phyloP scores from a whole-genome alignment of 2,888 invertebrate genomes.

The Stenoptilia bipunctidactyla region DNA sequence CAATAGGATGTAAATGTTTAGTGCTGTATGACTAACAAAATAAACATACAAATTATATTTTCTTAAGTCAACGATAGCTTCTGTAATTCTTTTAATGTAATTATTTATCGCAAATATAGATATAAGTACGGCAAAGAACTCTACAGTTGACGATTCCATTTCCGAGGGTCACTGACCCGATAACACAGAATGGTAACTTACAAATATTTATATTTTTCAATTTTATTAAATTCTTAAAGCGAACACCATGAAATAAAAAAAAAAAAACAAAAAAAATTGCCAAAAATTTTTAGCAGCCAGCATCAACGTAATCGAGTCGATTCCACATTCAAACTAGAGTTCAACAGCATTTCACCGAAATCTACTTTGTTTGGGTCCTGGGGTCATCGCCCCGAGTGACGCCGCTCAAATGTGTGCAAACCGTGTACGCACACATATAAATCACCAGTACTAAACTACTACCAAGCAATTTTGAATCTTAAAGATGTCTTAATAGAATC shows the following conservation, averaged over 20 bases:
- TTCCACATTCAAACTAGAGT: slow-evolving; percentile 61
- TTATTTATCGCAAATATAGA: not conserved
- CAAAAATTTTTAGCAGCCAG: slow-evolving; percentile 43
- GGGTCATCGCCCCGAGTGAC: slow-evolving; percentile 60
- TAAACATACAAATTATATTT: no score
- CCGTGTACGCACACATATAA: slow-evolving; percentile 33
- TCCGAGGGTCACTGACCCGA: slow-evolving; percentile 53
- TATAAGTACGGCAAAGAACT: not conserved
- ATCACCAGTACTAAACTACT: slow-evolving; percentile 30
- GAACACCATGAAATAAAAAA: no score
- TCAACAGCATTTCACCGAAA: slow-evolving; percentile 70
- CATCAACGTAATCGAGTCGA: slow-evolving; percentile 36
- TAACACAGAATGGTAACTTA: no score
- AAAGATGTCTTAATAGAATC: slow-evolving; percentile 30
- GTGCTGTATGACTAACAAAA: no score
- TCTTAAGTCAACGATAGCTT: no score
- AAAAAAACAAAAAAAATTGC: slow-evolving; percentile 23
- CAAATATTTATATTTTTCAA: no score
- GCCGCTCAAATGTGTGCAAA: slow-evolving; percentile 52
- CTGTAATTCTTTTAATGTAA: no score
- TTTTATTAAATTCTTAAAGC: no score
- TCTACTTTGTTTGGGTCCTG: slow-evolving; percentile 69
- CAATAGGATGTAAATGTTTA: no score
- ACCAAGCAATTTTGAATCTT: slow-evolving; percentile 45
- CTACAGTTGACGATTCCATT: slow-evolving; percentile 21